Base-by-base conservation (phyloP, 2,797 vertebrate species). In the Sebastolobus alascanus region DNA sequence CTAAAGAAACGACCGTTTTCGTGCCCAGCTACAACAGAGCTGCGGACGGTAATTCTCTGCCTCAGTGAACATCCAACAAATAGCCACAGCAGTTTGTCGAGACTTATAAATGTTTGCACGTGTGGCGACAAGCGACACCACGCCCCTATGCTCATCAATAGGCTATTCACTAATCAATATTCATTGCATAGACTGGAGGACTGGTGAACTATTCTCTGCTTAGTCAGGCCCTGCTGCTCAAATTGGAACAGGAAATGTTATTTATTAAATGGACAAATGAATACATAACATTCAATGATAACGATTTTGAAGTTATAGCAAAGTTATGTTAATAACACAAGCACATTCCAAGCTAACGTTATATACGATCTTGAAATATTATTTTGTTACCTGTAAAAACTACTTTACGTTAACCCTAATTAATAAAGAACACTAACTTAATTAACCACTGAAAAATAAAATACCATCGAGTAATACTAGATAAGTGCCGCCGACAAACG, bases 21-120 rank as follows among this genome's bases (percentile, higher is more conserved):
- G 59, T 54, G 43, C 10, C 12, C 43, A 8, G 72, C 52, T 66
- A 14, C 46, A 8, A 65, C 50, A 14, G 20, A 75, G 29, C 40
- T n/a, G 59, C 31, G 1, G 43, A 55, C n/a, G 1, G 3, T 13
- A 2, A 11, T 54, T 16, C 9, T n/a, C n/a, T 22, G 18, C 22
- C 10, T 8, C 43, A 0, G 52, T 22, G 35, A 25, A 38, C 77
- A 14, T 65, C 76, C 52, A 80, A 33, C 70, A 65, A 69, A 68
- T 2, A 10, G 9, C 1, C 13, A 0, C n/a, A 2, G 8, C 7
- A 0, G 16, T 22, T 31, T 27, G 46, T 27, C 31, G 8, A 63
- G 68, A 77, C 64, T 68, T 86, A 91, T 90, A 92, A 94, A 74
- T 79, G 91, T 78, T 90, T 87, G 67, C 93, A 93, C 87, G 81